Evolutionary conservation across 1,140 invertebrate species (phyloP), one percentile per base, ranked within the genome.

Genomic region (Trichomalopsis sarcophagae): DNA sequence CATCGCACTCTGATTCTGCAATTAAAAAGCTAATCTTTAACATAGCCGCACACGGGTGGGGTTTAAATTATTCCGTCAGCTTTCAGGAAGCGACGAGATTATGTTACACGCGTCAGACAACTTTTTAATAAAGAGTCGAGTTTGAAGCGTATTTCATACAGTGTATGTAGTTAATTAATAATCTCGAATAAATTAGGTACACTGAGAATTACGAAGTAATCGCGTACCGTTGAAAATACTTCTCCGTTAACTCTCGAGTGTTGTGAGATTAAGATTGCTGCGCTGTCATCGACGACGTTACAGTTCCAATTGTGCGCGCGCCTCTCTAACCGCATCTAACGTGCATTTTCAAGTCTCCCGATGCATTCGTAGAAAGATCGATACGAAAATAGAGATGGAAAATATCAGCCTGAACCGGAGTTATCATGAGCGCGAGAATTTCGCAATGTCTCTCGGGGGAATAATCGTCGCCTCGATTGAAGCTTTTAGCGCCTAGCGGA

Each of bases 401-500:
- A 50, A 4, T 0, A 13, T 13, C 11, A 17, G 47, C 47, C 47
- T 14, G 14, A 11, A 1, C 47, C 5, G 47, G 13, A 50, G 47
- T 50, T 50, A 50, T 50, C 47, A 50, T 17, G 47, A 50, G 47
- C 47, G 40, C 14, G 68, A 30, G 68, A 30, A 40, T 40, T 50
- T 71, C 40, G 66, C 10, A 73, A 73, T 44, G 14, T 50, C 47
- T 50, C 47, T 50, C 23, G 30, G 9, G 30, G 9, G 13, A 50
- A 81, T 71, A 73, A 81, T 81, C 40, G 44, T 81, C 69, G 2
- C 17, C 30, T 3, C 13, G 40, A 73, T 73, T 81, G n/a, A 50
- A 81, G 3, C 6, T 17, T 50, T 81, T 47, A 50, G 30, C 30
- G 36, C 11, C 14, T 62, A 40, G 47, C 10, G 11, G 66, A 44